Base-by-base conservation (phyloP, 2,113 vertebrate genomes). In the Lasiurus cinereus region DNA sequence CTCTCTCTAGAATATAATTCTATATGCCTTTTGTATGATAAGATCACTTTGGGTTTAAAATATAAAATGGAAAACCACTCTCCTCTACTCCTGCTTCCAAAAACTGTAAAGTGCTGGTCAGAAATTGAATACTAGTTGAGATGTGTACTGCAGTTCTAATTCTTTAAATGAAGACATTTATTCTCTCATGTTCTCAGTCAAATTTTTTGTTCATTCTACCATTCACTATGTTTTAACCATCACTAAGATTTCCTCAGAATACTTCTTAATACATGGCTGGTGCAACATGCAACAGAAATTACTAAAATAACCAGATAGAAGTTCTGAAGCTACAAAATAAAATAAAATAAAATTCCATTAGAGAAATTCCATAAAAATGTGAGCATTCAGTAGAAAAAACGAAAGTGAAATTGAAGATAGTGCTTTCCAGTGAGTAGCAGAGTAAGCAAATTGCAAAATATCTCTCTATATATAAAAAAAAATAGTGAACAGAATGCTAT, bases 121-220 rank as follows among this genome's bases (percentile, higher is more conserved):
- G 64, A 79, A 27, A 67, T 12, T 7, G 3, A 22, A 67, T 3
- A 39, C 39, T 39, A 36, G 36, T 36, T 16, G 22, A 72, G 27
- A 39, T 9, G 8, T 3, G 0, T 1, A 59, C 5, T 0, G 0
- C 19, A 67, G 21, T 72, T 33, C 54, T 69, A 24, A 48, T 64
- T 83, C 43, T 56, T 80, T 21, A 59, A 48, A 21, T 29, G 29
- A 29, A 24, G 62, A 31, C 62, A 64, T 64, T 64, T 64, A 13
- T 31, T 29, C 62, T 31, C 12, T 64, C 12, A 29, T 64, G 56
- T 24, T 59, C 56, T 54, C 52, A 54, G 19, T 59, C 56, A 64
- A 31, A 31, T 29, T 64, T 6, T 79, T 73, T 8, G 13, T 43
- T n/a, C 9, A 22, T 36, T 56, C 1, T 7, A 48, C 21, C 46